Evolutionary conservation across 2,888 invertebrate species (phyloP).

Genomic region (Luffia ferchaultella): DNA sequence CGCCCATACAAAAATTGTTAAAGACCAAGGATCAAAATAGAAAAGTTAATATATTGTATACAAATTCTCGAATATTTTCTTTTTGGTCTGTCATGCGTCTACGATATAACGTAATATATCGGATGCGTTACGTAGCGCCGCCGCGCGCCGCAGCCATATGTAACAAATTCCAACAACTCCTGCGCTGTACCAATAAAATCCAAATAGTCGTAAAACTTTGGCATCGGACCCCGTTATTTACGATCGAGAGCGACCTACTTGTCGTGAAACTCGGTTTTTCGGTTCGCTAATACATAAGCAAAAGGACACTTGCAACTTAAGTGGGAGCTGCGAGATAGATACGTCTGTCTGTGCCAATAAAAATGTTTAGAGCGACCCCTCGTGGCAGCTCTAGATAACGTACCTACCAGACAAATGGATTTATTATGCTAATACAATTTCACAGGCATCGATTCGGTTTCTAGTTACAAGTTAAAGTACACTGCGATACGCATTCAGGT

Average conservation of each 20-base stretch:
- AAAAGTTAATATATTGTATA: too few relatives aligned
- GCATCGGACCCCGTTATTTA: constrained; percentile 3
- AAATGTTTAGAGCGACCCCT: not conserved
- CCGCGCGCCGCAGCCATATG: too few relatives aligned
- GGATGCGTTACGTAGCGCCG: not conserved
- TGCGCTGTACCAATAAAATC: constrained; percentile 3
- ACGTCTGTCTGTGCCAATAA: not conserved
- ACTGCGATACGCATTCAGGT: too few relatives aligned
- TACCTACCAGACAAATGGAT: not conserved
- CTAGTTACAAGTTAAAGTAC: too few relatives aligned
- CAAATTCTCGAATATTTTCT: too few relatives aligned
- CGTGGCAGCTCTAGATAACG: not conserved
- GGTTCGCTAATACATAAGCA: not conserved
- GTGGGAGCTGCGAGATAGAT: not conserved
- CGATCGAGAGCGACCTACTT: constrained; percentile 2
- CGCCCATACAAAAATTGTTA: too few relatives aligned
- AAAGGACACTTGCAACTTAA: not conserved
- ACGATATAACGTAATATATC: not conserved
- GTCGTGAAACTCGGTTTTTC: not conserved
- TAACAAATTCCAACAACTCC: constrained; percentile 2
- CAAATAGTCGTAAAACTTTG: constrained; percentile 6
- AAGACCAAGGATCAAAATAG: too few relatives aligned
- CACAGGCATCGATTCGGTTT: not conserved
- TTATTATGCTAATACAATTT: not conserved
- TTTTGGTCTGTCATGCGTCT: too few relatives aligned